Conservation (phyloP, 2,888 invertebrate species). For the Noctua fimbriata region DNA sequence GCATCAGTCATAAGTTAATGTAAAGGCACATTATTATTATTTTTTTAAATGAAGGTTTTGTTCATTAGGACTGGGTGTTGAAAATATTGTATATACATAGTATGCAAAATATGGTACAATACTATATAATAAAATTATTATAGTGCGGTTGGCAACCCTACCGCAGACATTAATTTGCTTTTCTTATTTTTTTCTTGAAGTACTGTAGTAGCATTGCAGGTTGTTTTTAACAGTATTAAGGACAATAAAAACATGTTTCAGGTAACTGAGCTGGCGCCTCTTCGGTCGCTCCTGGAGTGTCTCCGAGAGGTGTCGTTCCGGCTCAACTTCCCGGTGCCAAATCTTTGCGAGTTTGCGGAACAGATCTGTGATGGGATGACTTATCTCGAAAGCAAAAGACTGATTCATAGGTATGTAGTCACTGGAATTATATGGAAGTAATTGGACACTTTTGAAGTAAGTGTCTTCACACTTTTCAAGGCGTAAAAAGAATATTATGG, state of each 20-base stretch:
- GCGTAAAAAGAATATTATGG: not conserved
- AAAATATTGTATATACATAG: too few species aligned
- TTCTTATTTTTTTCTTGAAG: not conserved
- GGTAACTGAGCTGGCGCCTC: conserved; percentile 98
- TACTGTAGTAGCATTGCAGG: not conserved
- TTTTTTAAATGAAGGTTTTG: too few species aligned
- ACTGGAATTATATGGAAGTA: not conserved
- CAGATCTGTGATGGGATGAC: conserved; percentile 99
- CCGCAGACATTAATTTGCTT: not conserved
- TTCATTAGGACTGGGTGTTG: too few species aligned
- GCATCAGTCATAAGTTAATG: too few species aligned
- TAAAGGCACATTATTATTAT: too few species aligned
- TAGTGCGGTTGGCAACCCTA: too few species aligned
- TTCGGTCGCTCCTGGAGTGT: conserved; percentile 98
- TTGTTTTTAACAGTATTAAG: not conserved
- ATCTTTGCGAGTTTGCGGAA: conserved; percentile 98
- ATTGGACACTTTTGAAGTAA: not conserved
- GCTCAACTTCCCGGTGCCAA: conserved; percentile 97
- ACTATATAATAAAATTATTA: too few species aligned
- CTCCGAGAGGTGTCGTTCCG: conserved; percentile 97
- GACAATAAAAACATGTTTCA: conserved; percentile 71
- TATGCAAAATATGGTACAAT: too few species aligned
- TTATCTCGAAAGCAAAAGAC: conserved; percentile 98
- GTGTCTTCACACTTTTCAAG: not conserved
- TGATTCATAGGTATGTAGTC: conserved; percentile 95